Conservation (phyloP, 2,113 vertebrate genomes). For the Fukomys damarensis region DNA sequence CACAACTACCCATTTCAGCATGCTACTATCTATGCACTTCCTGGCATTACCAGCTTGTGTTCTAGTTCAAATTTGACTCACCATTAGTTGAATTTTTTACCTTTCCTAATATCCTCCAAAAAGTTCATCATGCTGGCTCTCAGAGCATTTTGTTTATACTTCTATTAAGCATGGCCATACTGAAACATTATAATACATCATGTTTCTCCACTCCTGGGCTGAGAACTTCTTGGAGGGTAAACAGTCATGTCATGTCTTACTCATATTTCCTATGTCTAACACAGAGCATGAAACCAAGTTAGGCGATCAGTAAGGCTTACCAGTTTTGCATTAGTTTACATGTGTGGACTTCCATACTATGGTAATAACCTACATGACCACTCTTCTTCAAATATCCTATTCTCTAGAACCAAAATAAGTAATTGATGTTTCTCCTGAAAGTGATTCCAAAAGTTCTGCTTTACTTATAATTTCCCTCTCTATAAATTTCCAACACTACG, state of each 20-base stretch:
- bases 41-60: neutral
- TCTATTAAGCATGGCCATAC: neutral
- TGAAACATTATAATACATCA: neutral
- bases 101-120: neutral
- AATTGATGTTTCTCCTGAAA: neutral
- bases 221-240: neutral
- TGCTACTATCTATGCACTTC: neutral
- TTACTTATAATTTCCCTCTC: neutral
- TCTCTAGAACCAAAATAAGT: neutral
- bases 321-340: neutral
- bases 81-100: neutral
- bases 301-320: neutral
- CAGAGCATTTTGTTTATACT: neutral
- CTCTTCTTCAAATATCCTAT: neutral
- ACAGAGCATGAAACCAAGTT: neutral
- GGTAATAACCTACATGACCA: neutral
- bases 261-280: neutral
- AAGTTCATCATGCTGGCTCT: neutral
- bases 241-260: neutral
- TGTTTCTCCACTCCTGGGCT: neutral
- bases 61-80: neutral
- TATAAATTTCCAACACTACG: neutral
- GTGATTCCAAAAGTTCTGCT: neutral
- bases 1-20: neutral
- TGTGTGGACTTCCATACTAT: neutral